Percentiles rank a stretch among this genome's conserved stretches.
These are phyloP conservation scores for Chalcosyrphus nemorum DNA, from an alignment of 2,888 invertebrate species.

Conservation along the genomic window DNA sequence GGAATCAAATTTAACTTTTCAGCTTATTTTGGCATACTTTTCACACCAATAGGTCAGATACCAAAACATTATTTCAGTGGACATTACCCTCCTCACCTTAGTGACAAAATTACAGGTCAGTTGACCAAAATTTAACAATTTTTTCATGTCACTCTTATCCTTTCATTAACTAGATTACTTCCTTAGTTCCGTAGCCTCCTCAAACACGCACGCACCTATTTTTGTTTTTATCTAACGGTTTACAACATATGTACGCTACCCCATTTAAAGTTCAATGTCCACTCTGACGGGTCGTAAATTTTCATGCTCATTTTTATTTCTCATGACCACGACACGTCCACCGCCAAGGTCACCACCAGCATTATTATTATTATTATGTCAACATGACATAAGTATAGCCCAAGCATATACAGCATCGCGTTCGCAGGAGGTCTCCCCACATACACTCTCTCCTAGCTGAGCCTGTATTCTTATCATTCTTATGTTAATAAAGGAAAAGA, in stretches of 20 bases:
- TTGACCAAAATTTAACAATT: too few relatives aligned
- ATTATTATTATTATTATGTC: slow-evolving; percentile 8
- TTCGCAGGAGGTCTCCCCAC: slow-evolving; percentile 11
- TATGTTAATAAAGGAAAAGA: neutral
- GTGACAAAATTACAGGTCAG: too few relatives aligned
- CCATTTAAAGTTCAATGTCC: slow-evolving; percentile 58
- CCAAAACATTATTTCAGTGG: neutral
- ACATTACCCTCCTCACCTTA: neutral
- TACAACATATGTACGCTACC: slow-evolving; percentile 10
- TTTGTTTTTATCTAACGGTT: slow-evolving; percentile 9
- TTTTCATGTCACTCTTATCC: too few relatives aligned
- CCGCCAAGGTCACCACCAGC: slow-evolving; percentile 24
- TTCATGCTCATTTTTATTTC: slow-evolving; percentile 22
- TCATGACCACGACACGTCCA: slow-evolving; percentile 13
- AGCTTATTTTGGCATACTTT: too few relatives aligned
- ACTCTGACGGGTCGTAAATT: slow-evolving; percentile 30
- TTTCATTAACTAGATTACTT: neutral
- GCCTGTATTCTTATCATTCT: neutral
- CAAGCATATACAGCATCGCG: neutral
- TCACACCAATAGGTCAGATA: too few relatives aligned
- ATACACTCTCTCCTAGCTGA: neutral
- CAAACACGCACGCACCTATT: neutral
- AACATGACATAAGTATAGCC: slow-evolving; percentile 13
- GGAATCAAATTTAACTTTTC: too few relatives aligned
- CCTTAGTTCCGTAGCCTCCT: neutral